Base-by-base conservation (phyloP, 2,797 vertebrate species). In the Spea hammondii region DNA sequence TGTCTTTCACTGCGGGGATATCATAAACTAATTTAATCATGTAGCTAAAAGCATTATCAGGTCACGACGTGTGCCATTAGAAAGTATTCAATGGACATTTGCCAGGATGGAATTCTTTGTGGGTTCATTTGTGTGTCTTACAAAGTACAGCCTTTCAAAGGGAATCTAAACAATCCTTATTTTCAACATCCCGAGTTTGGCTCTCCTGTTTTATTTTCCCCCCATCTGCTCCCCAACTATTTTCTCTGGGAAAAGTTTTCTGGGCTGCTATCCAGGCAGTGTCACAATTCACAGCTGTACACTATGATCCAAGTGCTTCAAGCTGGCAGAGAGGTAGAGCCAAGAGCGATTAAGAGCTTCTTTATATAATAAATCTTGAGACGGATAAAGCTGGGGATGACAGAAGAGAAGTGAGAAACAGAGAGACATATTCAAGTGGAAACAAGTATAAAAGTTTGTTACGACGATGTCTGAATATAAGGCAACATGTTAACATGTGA, bases 201-300 rank as follows among this genome's bases (percentile, higher is more conserved):
- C 74, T 70, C 71, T 86, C 82, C 2, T 0, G 67, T 84, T 85
- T 77, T 78, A 13, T 47, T 0, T 54, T 75, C 64, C 59, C 53
- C 14, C 50, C 78, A 78, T 77, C 75, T 54, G 32, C 69, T 75
- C 83, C 75, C 79, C 83, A 79, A 80, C 83, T 74, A 83, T 86
- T 88, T 91, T 84, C 84, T 87, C 84, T 85, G 80, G 77, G 84
- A 86, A 85, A 85, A 86, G 53, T 88, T 90, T 88, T 85, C 88
- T 86, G 86, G 79, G 84, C 83, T 87, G 72, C 71, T 46, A 5
- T 83, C 82, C 83, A 88, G 83, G 11, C 85, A 83, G 57, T 86
- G 80, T 86, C 85, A 86, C 77, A 86, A 87, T 84, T 88, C 85
- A 86, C 80, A 91, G 84, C 83, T 88, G 83, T 89, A 84, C 77